Conservation (phyloP, 2,797 vertebrate genomes). For the Meda fulgida region DNA sequence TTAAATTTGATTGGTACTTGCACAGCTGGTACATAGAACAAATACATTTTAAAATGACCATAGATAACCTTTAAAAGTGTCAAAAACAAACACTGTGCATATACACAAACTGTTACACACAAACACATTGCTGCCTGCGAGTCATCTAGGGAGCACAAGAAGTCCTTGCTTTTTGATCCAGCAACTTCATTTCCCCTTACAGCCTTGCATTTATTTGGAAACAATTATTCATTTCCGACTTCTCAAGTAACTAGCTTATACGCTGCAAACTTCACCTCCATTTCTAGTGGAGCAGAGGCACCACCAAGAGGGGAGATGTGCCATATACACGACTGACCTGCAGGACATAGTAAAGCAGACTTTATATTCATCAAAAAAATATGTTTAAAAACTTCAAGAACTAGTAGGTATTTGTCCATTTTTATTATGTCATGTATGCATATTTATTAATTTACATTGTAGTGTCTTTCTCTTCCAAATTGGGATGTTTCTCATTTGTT, state of each 20-base stretch:
- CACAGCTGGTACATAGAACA: neutral
- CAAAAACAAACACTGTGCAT: constrained; percentile 2
- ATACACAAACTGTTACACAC: neutral
- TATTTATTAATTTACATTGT: neutral
- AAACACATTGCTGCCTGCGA: constrained; percentile 10
- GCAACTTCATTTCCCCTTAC: neutral
- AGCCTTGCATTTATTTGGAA: constrained; percentile 28
- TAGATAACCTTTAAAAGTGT: constrained; percentile 17
- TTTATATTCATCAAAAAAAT: neutral
- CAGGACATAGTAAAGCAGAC: neutral
- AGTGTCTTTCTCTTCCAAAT: neutral
- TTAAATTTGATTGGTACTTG: neutral
- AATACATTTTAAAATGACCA: constrained; percentile 16
- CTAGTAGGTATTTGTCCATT: neutral
- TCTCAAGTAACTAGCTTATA: neutral
- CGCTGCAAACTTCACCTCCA: neutral
- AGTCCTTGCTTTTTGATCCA: constrained; percentile 31
- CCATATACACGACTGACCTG: neutral
- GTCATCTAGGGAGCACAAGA: constrained; percentile 13
- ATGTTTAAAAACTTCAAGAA: too few species aligned
- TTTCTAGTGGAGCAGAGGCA: constrained; percentile 14
- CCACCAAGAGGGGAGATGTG: constrained; percentile 18
- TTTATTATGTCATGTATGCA: neutral
- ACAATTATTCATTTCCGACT: constrained; percentile 24
- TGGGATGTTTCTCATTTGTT: neutral